Evolutionary conservation across 1,140 invertebrate genomes (phyloP), one percentile per base, ranked within the genome.

Genomic region (Euura saliciscinereae): DNA sequence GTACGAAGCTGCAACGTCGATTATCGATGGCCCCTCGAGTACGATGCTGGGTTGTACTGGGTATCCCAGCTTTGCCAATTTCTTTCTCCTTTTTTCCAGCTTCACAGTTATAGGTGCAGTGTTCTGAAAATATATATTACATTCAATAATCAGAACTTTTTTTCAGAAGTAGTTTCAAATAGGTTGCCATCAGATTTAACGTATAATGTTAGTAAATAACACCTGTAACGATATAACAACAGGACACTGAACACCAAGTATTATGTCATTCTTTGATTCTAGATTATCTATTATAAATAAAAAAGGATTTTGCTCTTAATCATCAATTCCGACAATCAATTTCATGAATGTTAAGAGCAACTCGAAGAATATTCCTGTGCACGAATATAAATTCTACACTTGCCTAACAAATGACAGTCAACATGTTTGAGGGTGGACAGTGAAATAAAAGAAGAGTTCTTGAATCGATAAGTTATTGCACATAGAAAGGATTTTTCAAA

Each of bases 21-120:
- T n/a, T 7, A 45, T 4, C 2, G 70, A 71, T 44, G 65, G 43
- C 66, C 70, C 70, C 6, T 66, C 64, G 28, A 71, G n/a, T 4
- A 71, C 42, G 8, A 66, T 45, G n/a, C n/a, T 44, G 28, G 70
- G 70, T 45, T 71, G 70, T 45, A 71, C 10, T n/a, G 70, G 3
- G 45, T 45, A 65, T 45, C 42, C 11, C 28, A 71, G 45, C 42
- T 71, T 71, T 71, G 46, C 51, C 43, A 45, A 44, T 44, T 71
- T 66, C 43, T 45, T 64, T 45, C 44, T 64, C 7, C 70, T 43
- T 65, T 8, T 43, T 28, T 66, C 64, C 43, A 71, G 43, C 11
- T 11, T 1, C 1, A 71, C 46, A 65, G 65, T 43, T 44, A 66
- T 45, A 11, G 65, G 42, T 3, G 44, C 70, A 10, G 70, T 8